Percentiles rank a stretch among this genome's conserved stretches.
Evolutionary conservation across 2,797 vertebrate species (phyloP).

Genomic region (Sebastes wilsoni): DNA sequence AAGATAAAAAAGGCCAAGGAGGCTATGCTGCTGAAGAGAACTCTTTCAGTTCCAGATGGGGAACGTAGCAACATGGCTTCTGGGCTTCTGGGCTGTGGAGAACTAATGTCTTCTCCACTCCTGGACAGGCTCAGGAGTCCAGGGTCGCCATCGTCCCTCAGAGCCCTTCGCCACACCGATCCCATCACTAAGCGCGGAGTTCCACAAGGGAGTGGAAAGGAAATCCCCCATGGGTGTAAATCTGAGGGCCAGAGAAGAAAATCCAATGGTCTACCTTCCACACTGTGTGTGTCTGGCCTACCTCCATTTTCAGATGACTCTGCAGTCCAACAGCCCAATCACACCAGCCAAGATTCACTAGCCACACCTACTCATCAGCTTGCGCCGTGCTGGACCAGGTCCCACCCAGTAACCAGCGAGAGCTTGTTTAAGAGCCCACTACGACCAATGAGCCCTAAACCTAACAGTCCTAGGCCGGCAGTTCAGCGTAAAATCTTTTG

Average conservation of each 20-base stretch:
- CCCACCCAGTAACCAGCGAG: slow-evolving; percentile 51
- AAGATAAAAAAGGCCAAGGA: slow-evolving; percentile 83
- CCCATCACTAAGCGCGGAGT: slow-evolving; percentile 70
- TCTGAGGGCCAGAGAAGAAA: slow-evolving; percentile 75
- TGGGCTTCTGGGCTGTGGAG: slow-evolving; percentile 14
- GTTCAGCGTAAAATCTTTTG: slow-evolving; percentile 73
- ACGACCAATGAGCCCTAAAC: slow-evolving; percentile 91
- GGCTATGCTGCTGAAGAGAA: slow-evolving; percentile 75
- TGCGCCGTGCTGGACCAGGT: slow-evolving; percentile 67
- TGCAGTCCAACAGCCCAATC: slow-evolving; percentile 49
- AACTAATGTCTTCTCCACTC: slow-evolving; percentile 26
- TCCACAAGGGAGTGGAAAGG: slow-evolving; percentile 43
- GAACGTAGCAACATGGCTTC: slow-evolving; percentile 10
- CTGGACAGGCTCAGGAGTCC: slow-evolving; percentile 49
- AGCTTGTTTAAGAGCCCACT: slow-evolving; percentile 78
- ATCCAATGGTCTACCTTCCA: slow-evolving; percentile 63
- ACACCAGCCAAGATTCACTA: slow-evolving; percentile 67
- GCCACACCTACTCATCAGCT: slow-evolving; percentile 55
- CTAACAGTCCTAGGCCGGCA: slow-evolving; percentile 80
- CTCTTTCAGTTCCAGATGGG: slow-evolving; percentile 56
- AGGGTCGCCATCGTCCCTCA: slow-evolving; percentile 21
- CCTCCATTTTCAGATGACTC: slow-evolving; percentile 61
- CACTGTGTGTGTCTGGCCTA: slow-evolving; percentile 45
- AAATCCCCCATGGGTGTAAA: slow-evolving; percentile 56
- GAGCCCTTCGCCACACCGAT: slow-evolving; percentile 61